A percentile compares a stretch with the other conserved stretches of the same genome.
Conservation (phyloP, 2,888 invertebrate species). For the Limnephilus auricula region DNA sequence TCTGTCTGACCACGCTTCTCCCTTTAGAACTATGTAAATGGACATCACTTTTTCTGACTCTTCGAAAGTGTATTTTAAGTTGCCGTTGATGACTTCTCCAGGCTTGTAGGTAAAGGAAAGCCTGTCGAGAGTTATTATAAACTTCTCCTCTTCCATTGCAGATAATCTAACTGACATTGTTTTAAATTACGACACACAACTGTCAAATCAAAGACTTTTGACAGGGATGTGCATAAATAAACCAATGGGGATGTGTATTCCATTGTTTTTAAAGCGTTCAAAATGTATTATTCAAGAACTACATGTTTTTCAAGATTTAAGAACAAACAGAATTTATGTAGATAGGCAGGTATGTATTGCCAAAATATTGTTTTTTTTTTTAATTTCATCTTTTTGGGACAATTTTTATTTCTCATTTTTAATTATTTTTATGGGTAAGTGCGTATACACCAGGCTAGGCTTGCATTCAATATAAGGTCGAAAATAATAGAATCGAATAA, state of each 20-base stretch:
- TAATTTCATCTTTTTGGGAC: too few relatives aligned
- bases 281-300: not conserved
- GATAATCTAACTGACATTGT: not conserved
- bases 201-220: not conserved
- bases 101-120: slow-evolving; percentile 30
- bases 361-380: too few relatives aligned
- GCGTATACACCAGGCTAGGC: too few relatives aligned
- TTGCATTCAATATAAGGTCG: too few relatives aligned
- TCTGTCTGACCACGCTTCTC: not conserved
- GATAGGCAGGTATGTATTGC: too few relatives aligned
- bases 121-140: not conserved
- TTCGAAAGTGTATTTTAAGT: slow-evolving; percentile 10
- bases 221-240: not conserved
- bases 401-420: too few relatives aligned
- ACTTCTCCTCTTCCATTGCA: not conserved
- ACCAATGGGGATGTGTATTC: not conserved
- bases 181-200: not conserved
- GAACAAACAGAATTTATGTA: too few relatives aligned
- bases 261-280: not conserved
- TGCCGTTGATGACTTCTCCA: slow-evolving; percentile 18
- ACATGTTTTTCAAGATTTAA: too few relatives aligned
- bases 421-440: too few relatives aligned
- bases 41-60: slow-evolving; percentile 16
- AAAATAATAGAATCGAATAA: too few relatives aligned
- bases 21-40: not conserved